A percentile compares a stretch with the other conserved stretches of the same genome.
phyloP scores from a whole-genome alignment of 2,888 invertebrate genomes.

The Temnothorax unifasciatus region DNA sequence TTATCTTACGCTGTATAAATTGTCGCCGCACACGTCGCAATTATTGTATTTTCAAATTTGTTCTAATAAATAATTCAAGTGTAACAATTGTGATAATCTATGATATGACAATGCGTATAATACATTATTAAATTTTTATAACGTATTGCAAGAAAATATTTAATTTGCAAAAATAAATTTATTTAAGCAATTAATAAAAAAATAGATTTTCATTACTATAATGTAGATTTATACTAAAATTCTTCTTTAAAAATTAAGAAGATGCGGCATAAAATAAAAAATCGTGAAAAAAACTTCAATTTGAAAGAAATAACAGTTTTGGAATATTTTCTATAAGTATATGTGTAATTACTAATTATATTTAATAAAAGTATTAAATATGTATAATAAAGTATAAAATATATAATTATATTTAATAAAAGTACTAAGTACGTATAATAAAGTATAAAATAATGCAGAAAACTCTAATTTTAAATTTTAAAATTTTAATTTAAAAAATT shows the following conservation, averaged over 20 bases:
- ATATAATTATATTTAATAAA: neutral
- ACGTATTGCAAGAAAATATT: neutral
- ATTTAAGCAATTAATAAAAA: neutral
- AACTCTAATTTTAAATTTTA: neutral
- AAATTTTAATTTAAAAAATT: neutral
- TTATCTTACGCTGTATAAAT: conserved; percentile 17
- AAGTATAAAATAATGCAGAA: neutral
- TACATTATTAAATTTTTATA: neutral
- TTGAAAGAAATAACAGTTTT: neutral
- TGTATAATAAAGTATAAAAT: neutral
- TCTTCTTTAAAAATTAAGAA: neutral
- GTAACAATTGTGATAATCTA: neutral
- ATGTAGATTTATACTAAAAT: neutral
- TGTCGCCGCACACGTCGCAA: neutral
- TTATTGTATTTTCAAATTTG: neutral
- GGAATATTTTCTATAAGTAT: neutral
- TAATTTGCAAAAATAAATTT: neutral
- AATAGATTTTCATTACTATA: neutral
- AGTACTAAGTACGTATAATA: neutral
- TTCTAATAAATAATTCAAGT: neutral
- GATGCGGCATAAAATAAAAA: neutral
- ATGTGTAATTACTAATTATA: neutral
- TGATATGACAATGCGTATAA: neutral
- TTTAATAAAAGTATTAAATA: neutral
- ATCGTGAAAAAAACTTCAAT: neutral